phyloP scores from a whole-genome alignment of 2,797 vertebrate genomes.

The Typhlichthys eigenmanni region DNA sequence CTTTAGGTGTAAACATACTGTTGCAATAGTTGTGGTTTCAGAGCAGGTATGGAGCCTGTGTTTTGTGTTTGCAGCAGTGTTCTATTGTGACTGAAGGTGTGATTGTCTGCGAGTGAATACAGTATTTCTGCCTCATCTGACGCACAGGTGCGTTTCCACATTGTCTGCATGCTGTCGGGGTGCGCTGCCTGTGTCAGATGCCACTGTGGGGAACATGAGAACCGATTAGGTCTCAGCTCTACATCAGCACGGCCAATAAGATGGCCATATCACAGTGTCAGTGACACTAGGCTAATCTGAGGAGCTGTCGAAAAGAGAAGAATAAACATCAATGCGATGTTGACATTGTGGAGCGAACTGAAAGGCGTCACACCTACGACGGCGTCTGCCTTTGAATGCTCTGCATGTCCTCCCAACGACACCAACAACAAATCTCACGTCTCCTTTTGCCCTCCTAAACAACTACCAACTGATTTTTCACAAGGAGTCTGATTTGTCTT shows the following conservation, averaged over 20 bases:
- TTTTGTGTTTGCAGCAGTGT: too few species aligned
- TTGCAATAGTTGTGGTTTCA: too few species aligned
- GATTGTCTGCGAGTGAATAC: neutral
- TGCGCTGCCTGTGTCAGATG: constrained; percentile 1
- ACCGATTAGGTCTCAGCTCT: constrained; percentile 24
- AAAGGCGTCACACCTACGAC: constrained; percentile 3
- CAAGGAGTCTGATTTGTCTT: too few species aligned
- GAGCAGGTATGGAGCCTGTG: too few species aligned
- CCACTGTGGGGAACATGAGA: constrained; percentile 25
- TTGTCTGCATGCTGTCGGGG: constrained; percentile 16
- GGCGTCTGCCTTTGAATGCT: too few species aligned
- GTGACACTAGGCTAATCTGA: constrained; percentile 31
- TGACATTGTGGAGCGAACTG: constrained; percentile 7
- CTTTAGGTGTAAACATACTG: too few species aligned
- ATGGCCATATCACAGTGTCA: constrained; percentile 10
- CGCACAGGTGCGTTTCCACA: neutral
- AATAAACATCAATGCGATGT: constrained; percentile 19
- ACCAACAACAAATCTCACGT: too few species aligned
- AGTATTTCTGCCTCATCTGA: neutral
- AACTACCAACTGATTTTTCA: too few species aligned
- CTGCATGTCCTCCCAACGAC: too few species aligned
- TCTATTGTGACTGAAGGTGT: too few species aligned
- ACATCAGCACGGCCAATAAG: neutral
- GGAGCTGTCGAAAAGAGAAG: constrained; percentile 28
- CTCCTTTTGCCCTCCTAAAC: too few species aligned